Evolutionary conservation across 2,888 invertebrate species (phyloP), one percentile per base, ranked within the genome.

Genomic region (Leucophora obtusa): DNA sequence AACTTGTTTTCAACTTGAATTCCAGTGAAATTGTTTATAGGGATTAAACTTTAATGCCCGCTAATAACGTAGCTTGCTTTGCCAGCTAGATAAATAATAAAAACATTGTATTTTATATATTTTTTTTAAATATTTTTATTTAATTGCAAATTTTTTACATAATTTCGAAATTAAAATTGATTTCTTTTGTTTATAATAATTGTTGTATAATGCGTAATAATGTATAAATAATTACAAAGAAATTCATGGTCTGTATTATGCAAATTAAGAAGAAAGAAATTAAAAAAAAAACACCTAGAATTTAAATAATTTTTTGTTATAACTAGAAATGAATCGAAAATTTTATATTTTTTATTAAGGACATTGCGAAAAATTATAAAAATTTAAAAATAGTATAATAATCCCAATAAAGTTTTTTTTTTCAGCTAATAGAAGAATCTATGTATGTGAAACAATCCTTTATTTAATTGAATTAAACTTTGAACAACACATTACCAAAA

Each of bases 91-190:
- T n/a, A 28, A 28, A 7, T 6, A 28, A 28, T 28, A 28, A 28
- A 28, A 28, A 28, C 7, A 28, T 28, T 28, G n/a, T n/a, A n/a
- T 28, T 28, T 28, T 28, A 6, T 6, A 28, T 28, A 28, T 28
- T 28, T 28, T 3, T 24, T 6, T 28, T 28, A 28, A 28, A 28
- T 28, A 28, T 28, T 28, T 77, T 80, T 80, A 74, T 79, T 79
- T 73, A 77, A 33, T 77, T 77, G 43, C 50, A 75, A 69, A 38
- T 70, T 70, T 69, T 81, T 76, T 80, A 81, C 76, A 81, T 73
- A 76, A 73, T 73, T 79, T 70, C 76, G 70, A 59, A 80, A 69
- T 68, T 72, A 72, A 75, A 80, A 80, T 74, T 80, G 58, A 60
- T 69, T 72, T 75, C 17, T 59, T 66, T 50, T 70, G 63, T 28